Conservation (phyloP, 2,888 invertebrate genomes). For the Pristionchus fissidentatus region DNA sequence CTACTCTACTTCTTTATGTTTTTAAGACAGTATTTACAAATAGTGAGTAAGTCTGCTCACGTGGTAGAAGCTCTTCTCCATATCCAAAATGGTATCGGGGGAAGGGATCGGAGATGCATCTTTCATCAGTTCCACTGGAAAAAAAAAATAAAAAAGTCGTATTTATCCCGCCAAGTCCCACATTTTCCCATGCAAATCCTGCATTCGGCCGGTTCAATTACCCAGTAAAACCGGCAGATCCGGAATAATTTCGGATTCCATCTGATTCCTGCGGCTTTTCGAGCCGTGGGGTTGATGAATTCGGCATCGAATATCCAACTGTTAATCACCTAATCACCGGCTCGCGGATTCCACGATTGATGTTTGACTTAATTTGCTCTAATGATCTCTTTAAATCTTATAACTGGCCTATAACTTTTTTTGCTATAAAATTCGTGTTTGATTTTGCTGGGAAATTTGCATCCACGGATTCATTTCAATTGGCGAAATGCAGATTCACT, state of each 20-base stretch:
- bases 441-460: background rate
- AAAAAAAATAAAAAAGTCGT: background rate
- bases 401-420: background rate
- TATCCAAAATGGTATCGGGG: background rate
- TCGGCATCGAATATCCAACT: no score
- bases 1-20: no score
- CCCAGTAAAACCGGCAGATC: background rate
- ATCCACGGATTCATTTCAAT: background rate
- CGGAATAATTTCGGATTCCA: background rate
- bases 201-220: background rate
- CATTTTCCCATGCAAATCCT: background rate
- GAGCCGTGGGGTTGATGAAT: no score
- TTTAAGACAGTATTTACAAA: no score
- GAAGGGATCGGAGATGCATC: background rate
- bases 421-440: background rate
- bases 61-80: background rate
- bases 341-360: no score
- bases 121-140: constrained; percentile 30
- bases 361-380: no score
- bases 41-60: no score
- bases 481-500: background rate
- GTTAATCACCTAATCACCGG: no score
- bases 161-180: background rate
- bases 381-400: no score
- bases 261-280: constrained; percentile 3